These are phyloP conservation scores for Apostichopus californicus DNA, from an alignment of 35 echinoderm and acorn worm species.

Conservation along the genomic window DNA sequence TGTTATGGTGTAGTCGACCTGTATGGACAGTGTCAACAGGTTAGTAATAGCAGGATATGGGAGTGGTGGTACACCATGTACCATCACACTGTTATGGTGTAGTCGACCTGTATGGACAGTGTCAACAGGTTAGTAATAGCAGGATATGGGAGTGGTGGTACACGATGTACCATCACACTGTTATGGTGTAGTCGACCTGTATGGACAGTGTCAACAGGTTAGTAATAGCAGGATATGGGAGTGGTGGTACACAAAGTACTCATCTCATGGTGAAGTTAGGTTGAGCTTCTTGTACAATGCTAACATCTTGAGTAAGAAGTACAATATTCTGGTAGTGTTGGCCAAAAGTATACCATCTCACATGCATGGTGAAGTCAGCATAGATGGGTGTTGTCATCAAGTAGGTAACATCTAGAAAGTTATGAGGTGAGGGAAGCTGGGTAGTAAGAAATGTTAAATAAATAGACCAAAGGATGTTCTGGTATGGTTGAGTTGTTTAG, in stretches of 20 bases:
- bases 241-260: no score
- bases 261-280: conserved; percentile 74
- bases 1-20: no score
- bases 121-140: conserved; percentile 33
- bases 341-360: no score
- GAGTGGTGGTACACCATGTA: neutral
- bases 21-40: neutral
- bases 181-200: conserved; percentile 88
- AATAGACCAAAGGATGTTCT: no score
- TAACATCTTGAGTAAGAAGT: no score
- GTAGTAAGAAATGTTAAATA: no score
- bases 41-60: neutral
- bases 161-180: no score
- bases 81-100: conserved; percentile 79
- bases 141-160: neutral
- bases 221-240: no score
- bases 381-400: conserved; percentile 96
- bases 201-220: conserved; percentile 70
- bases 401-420: conserved; percentile 31
- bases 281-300: conserved; percentile 83
- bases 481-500: no score
- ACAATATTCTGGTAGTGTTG: no score
- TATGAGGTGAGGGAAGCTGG: neutral
- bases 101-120: conserved; percentile 93
- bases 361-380: conserved; percentile 69